Evolutionary conservation across 2,113 vertebrate species (phyloP).

Genomic region (Siniperca chuatsi): DNA sequence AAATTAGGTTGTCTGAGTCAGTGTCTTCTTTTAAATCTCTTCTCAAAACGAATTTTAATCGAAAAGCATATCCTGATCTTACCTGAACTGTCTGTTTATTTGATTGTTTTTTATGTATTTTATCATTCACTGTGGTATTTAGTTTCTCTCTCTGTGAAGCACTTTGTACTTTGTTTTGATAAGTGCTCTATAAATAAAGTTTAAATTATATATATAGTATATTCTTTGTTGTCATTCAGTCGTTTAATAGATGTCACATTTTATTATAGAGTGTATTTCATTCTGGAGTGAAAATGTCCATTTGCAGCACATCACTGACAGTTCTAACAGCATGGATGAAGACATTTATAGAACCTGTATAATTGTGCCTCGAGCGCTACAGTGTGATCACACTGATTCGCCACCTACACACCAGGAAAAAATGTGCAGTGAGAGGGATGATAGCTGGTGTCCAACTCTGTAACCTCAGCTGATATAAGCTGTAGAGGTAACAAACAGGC

Average conservation of each 20-base stretch:
- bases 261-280: neutral
- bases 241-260: neutral
- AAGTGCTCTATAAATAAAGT: too few species aligned
- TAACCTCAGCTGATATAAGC: slow-evolving; percentile 44
- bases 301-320: slow-evolving; percentile 40
- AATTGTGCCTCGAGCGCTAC: slow-evolving; percentile 53
- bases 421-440: slow-evolving; percentile 24
- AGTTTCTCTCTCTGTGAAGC: too few species aligned
- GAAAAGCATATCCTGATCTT: too few species aligned
- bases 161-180: too few species aligned
- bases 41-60: too few species aligned
- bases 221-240: neutral
- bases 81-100: too few species aligned
- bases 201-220: too few species aligned
- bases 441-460: slow-evolving; percentile 7
- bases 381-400: slow-evolving; percentile 48
- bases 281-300: slow-evolving; percentile 15
- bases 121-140: too few species aligned
- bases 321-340: slow-evolving; percentile 10
- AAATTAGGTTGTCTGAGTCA: too few species aligned
- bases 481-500: slow-evolving; percentile 22
- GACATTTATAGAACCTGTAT: slow-evolving; percentile 67
- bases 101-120: too few species aligned
- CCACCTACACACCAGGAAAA: slow-evolving; percentile 59
- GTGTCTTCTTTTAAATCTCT: too few species aligned